Percentiles rank a stretch among this genome's conserved stretches.
phyloP scores from a whole-genome alignment of 64 coral and sea anemone species.

The Stylophora pistillata region DNA sequence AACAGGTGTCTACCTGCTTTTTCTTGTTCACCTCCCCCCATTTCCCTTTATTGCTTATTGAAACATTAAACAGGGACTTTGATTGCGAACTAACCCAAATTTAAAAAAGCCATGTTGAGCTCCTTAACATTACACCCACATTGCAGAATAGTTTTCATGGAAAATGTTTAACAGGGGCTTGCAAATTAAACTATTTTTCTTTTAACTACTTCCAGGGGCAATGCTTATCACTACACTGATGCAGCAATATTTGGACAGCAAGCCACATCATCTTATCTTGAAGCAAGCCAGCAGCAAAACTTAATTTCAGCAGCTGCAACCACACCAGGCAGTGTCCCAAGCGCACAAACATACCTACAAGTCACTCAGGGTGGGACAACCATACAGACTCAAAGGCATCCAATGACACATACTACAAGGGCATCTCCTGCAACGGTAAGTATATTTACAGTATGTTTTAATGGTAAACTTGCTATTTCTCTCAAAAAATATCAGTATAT shows the following conservation, averaged over 20 bases:
- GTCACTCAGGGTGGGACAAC: slow-evolving; percentile 60
- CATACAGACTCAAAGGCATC: slow-evolving; percentile 60
- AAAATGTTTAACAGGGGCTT: too few species aligned
- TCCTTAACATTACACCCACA: too few species aligned
- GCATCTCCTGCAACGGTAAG: slow-evolving; percentile 95
- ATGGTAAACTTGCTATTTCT: neutral
- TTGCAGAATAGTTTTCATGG: too few species aligned
- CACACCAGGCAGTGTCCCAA: slow-evolving; percentile 60
- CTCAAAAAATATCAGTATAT: too few species aligned
- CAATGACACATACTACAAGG: slow-evolving; percentile 86
- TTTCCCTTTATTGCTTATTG: too few species aligned
- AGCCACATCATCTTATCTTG: slow-evolving; percentile 63
- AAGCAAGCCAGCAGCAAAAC: slow-evolving; percentile 65
- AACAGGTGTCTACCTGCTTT: too few species aligned
- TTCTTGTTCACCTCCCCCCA: too few species aligned
- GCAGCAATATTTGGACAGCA: slow-evolving; percentile 87
- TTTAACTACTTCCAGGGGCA: slow-evolving; percentile 33
- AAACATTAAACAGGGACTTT: too few species aligned
- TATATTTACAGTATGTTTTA: slow-evolving; percentile 10
- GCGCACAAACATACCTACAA: slow-evolving; percentile 69
- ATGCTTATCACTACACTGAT: slow-evolving; percentile 87
- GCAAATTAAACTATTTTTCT: neutral
- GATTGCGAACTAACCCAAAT: too few species aligned
- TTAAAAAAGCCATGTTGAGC: too few species aligned
- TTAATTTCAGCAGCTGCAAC: slow-evolving; percentile 64